Percentiles rank a stretch among this genome's conserved stretches.
phyloP scores from a whole-genome alignment of 2,888 invertebrate genomes.

The Trichacis sp. region DNA sequence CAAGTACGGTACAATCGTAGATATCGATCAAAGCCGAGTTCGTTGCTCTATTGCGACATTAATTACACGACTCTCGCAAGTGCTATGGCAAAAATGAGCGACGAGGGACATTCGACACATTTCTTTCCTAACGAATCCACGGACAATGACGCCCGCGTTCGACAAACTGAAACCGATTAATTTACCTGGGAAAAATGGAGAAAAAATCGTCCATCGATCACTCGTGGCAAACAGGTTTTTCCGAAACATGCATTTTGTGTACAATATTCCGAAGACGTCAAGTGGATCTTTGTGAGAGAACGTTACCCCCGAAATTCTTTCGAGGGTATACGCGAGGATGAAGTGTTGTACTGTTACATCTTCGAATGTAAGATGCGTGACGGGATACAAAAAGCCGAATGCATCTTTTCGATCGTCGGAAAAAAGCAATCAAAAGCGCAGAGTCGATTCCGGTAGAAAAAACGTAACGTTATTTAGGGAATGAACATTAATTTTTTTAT shows the following conservation, averaged over 20 bases:
- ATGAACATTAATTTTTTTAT: too few relatives aligned
- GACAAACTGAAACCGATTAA: constrained; percentile 15
- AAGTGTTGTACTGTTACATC: background rate
- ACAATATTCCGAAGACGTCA: too few relatives aligned
- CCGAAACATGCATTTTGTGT: too few relatives aligned
- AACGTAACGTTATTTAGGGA: too few relatives aligned
- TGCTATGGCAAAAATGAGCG: constrained; percentile 56
- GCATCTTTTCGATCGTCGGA: background rate
- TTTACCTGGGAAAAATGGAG: too few relatives aligned
- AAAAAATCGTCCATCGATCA: too few relatives aligned
- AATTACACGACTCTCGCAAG: constrained; percentile 56
- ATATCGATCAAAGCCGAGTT: too few relatives aligned
- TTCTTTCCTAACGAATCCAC: constrained; percentile 46
- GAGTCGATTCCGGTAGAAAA: constrained; percentile 45
- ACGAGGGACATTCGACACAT: constrained; percentile 59
- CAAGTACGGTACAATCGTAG: too few relatives aligned
- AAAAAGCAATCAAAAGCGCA: background rate
- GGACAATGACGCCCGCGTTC: constrained; percentile 35
- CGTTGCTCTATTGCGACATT: constrained; percentile 62
- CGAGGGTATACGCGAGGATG: background rate
- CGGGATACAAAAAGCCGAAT: background rate
- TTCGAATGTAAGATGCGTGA: background rate
- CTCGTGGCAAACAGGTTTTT: too few relatives aligned
- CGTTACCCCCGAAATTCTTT: background rate
- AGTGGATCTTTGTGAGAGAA: background rate